These are phyloP conservation scores for Sclerurus mexicanus DNA, from an alignment of 2,113 vertebrate species.

Conservation along the genomic window DNA sequence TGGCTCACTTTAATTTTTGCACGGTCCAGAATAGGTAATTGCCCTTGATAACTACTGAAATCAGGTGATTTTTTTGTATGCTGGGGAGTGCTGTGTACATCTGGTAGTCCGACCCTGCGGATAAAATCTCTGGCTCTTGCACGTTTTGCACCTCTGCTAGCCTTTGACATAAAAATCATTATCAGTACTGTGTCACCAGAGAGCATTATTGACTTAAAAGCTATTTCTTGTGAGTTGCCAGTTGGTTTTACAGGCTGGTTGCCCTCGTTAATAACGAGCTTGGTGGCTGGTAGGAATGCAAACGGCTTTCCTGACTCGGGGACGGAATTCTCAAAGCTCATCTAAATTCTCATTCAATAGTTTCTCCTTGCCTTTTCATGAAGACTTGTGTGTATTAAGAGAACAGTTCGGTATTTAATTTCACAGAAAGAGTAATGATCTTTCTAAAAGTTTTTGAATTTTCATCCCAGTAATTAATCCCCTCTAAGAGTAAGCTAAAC, in stretches of 20 bases:
- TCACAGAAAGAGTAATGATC: background rate
- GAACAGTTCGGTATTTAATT: background rate
- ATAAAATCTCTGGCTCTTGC: background rate
- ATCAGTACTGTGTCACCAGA: background rate
- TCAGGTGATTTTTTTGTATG: background rate
- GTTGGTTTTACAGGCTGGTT: constrained; percentile 22
- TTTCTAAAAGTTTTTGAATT: constrained; percentile 7
- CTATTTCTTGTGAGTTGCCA: background rate
- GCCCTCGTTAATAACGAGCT: constrained; percentile 3
- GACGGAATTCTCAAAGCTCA: background rate
- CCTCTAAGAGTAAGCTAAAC: background rate
- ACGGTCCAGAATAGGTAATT: constrained; percentile 2
- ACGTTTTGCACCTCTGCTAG: background rate
- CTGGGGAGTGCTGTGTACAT: background rate
- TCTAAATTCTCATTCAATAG: background rate
- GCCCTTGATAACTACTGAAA: background rate
- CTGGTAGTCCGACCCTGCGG: background rate
- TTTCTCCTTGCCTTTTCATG: background rate
- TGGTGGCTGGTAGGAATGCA: constrained; percentile 14
- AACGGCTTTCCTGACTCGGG: background rate
- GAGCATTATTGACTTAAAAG: constrained; percentile 9
- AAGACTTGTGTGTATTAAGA: constrained; percentile 8
- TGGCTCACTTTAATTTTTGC: constrained; percentile 53
- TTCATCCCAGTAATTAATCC: constrained; percentile 6
- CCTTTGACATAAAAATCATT: background rate